Conservation (phyloP, 2,888 invertebrate genomes). For the Caenorhabditis angaria region DNA sequence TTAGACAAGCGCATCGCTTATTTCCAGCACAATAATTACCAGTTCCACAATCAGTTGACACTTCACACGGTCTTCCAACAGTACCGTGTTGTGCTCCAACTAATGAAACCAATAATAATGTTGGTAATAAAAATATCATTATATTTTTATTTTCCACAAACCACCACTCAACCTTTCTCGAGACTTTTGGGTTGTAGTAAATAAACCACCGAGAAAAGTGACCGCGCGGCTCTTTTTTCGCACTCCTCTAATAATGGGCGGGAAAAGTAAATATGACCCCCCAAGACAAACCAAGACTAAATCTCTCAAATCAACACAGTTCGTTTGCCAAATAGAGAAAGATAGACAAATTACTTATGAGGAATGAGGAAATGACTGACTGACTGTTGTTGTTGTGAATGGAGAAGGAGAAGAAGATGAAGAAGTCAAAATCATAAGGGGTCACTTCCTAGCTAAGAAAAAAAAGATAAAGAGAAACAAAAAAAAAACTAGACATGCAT, state of each 20-base stretch:
- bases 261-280: constrained; percentile 4
- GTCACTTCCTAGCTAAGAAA: neutral
- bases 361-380: neutral
- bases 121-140: neutral
- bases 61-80: constrained; percentile 69
- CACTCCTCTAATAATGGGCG: neutral
- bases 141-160: no score
- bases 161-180: no score
- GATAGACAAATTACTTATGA: neutral
- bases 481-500: constrained; percentile 2
- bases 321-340: neutral
- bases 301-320: constrained; percentile 3
- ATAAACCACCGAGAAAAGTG: neutral
- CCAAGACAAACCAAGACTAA: neutral
- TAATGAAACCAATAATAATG: neutral
- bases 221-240: neutral
- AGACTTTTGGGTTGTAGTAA: neutral
- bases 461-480: constrained; percentile 1
- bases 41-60: constrained; percentile 70
- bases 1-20: constrained; percentile 71
- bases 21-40: constrained; percentile 72
- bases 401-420: neutral
- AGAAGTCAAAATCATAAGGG: neutral
- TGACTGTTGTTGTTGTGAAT: neutral
- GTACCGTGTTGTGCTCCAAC: constrained; percentile 66